These are phyloP conservation scores for Platycnemis pennipes DNA, from an alignment of 2,888 invertebrate genomes.

Conservation along the genomic window DNA sequence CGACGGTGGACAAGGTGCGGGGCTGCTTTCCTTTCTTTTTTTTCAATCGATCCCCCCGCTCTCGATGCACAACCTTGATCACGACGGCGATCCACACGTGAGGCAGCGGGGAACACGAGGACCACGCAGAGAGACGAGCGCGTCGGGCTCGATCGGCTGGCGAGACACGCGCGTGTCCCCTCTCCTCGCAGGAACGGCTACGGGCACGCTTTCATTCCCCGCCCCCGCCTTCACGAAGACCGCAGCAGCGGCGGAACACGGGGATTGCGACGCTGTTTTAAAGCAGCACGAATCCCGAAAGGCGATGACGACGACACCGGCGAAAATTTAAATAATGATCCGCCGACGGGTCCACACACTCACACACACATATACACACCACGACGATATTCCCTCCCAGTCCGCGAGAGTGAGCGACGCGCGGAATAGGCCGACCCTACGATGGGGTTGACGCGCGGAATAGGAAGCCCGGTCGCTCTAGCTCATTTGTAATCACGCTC, in stretches of 20 bases:
- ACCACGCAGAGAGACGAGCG: not conserved
- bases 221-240: too few species aligned
- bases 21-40: not conserved
- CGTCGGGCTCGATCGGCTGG: not conserved
- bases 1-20: not conserved
- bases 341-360: not conserved
- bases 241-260: not conserved
- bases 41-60: not conserved
- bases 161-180: not conserved
- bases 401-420: too few species aligned
- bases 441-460: too few species aligned
- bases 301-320: not conserved
- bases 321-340: not conserved
- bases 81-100: not conserved
- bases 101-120: not conserved
- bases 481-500: too few species aligned
- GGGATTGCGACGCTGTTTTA: not conserved
- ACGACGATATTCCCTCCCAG: too few species aligned
- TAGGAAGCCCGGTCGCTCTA: too few species aligned
- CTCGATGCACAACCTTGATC: not conserved
- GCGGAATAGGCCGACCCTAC: too few species aligned
- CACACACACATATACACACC: too few species aligned
- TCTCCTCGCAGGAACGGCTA: not conserved
- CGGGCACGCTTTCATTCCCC: not conserved
- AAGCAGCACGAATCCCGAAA: too few species aligned